Evolutionary conservation across 2,888 invertebrate genomes (phyloP), one percentile per base, ranked within the genome.

Genomic region (Apamea crenata): DNA sequence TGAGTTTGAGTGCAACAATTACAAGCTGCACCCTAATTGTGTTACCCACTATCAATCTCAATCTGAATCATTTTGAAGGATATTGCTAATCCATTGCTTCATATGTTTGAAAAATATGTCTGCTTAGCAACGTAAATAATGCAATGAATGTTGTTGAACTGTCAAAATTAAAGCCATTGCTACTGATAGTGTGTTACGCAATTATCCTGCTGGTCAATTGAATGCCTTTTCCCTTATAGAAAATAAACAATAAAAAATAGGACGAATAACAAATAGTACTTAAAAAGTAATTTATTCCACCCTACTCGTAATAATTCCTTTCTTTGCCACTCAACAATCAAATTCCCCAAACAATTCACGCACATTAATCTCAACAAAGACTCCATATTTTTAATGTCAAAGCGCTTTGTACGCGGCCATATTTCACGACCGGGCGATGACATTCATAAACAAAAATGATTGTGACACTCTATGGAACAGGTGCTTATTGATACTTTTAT

Each of bases 381-480:
- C 53, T 70, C 66, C 76, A 80, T 82, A 59, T 86, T 87, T 86
- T 77, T 47, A 78, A 87, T 82, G 85, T 80, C 80, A 78, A 82
- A 87, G 80, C 75, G 78, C 84, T 89, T 87, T 82, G 75, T 80
- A 29, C 18, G 73, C 47, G 63, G 68, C 68, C 73, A 80, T 85
- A 72, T 82, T 83, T 87, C 78, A 80, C 29, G 76, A 32, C 47
- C 59, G 21, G 14, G 32, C 72, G 67, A 69, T 88, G 80, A 88
- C 77, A 86, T 87, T 80, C 78, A 81, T 81, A 74, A 75, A 79
- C 65, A 70, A 69, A 68, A 77, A 86, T 75, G 68, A 74, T 86
- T 87, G 53, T 78, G 87, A 80, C 68, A 76, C 59, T 83, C 47
- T 71, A 74, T 65, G 67, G 67, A 6, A 53, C 65, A 87, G 66